Conservation (phyloP, 2,797 vertebrate species). For the Gymnocypris eckloni region DNA sequence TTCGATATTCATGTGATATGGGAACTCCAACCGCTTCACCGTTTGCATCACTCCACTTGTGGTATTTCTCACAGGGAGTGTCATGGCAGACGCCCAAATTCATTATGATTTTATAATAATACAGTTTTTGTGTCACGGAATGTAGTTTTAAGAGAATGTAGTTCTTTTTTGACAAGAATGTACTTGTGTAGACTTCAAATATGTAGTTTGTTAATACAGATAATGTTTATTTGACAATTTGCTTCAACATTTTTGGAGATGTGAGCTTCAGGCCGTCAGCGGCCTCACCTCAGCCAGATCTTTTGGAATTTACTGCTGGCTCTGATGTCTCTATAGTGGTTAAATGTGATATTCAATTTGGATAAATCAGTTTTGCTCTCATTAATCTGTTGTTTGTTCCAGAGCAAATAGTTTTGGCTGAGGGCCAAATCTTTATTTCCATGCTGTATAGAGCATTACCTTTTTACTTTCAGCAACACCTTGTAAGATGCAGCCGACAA, state of each 20-base stretch:
- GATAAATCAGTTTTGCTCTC: background rate
- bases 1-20: background rate
- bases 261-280: too few relatives aligned
- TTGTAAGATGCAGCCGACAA: background rate
- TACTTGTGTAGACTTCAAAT: too few relatives aligned
- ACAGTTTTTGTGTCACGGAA: too few relatives aligned
- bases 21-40: background rate
- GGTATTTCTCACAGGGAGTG: too few relatives aligned
- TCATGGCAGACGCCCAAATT: too few relatives aligned
- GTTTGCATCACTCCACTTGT: background rate
- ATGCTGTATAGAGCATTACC: background rate
- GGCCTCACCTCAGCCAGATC: too few relatives aligned
- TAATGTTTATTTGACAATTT: too few relatives aligned
- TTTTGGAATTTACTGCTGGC: background rate
- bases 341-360: background rate
- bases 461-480: background rate
- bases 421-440: background rate
- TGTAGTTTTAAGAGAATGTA: too few relatives aligned
- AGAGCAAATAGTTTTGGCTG: background rate
- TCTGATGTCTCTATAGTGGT: background rate
- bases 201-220: too few relatives aligned
- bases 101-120: too few relatives aligned
- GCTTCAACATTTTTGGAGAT: too few relatives aligned
- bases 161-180: too few relatives aligned
- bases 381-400: background rate